Percentiles rank a stretch among this genome's conserved stretches.
Conservation (phyloP, 2,113 vertebrate genomes). For the Callithrix jacchus region DNA sequence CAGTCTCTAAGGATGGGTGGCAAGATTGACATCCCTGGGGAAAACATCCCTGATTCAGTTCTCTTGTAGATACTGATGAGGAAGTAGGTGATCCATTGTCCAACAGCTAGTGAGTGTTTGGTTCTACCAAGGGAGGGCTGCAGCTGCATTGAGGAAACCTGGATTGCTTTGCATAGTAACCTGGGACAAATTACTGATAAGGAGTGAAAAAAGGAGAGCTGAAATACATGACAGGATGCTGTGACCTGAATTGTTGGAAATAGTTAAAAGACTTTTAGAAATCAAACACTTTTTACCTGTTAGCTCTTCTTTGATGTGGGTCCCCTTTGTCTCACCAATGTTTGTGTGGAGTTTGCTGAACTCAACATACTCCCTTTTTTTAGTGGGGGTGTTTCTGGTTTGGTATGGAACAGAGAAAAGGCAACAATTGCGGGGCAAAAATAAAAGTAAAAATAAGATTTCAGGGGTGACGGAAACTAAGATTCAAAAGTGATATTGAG, state of each 20-base stretch:
- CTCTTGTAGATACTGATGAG: neutral
- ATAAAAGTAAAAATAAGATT: conserved; percentile 34
- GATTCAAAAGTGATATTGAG: neutral
- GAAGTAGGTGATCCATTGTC: neutral
- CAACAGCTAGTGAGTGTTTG: neutral
- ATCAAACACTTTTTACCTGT: neutral
- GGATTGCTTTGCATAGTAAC: neutral
- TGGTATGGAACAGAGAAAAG: neutral
- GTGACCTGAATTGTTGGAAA: neutral
- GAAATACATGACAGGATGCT: neutral
- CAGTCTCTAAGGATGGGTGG: neutral
- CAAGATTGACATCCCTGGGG: neutral
- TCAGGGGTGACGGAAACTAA: neutral
- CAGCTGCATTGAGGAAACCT: neutral
- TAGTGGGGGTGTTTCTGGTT: neutral
- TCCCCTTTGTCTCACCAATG: neutral
- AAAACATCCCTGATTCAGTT: neutral
- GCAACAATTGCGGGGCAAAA: neutral
- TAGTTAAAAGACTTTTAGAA: neutral
- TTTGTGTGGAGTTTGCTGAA: neutral
- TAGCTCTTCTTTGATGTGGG: neutral
- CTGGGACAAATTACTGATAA: neutral
- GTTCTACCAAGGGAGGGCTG: neutral
- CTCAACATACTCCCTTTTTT: neutral
- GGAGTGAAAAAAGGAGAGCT: neutral